Conservation (phyloP, 1,140 invertebrate genomes). For the Aphidius ervi region DNA sequence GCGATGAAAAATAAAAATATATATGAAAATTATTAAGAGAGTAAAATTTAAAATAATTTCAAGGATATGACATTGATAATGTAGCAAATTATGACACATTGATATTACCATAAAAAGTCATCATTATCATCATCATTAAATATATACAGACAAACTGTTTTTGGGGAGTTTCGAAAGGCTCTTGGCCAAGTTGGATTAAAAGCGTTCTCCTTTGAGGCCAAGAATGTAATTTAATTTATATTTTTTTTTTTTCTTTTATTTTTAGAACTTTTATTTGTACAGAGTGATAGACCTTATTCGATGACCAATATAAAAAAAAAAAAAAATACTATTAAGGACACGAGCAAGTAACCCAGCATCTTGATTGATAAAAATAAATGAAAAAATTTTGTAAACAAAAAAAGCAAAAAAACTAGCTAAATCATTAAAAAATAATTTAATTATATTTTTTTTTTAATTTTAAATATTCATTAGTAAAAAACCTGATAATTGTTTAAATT, state of each 20-base stretch:
- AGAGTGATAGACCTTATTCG: constrained; percentile 11
- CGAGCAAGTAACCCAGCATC: not conserved
- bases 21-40: too few species aligned
- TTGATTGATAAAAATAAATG: too few species aligned
- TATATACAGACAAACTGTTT: not conserved
- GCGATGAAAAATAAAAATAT: too few species aligned
- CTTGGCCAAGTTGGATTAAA: constrained; percentile 1
- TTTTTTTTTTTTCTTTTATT: not conserved
- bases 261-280: not conserved
- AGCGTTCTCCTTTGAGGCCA: constrained; percentile 13
- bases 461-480: too few species aligned
- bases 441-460: too few species aligned
- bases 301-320: not conserved
- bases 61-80: not conserved
- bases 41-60: too few species aligned
- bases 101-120: constrained; percentile 9
- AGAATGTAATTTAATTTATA: constrained; percentile 9
- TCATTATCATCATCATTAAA: not conserved
- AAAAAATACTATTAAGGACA: constrained; percentile 2
- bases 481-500: too few species aligned
- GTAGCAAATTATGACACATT: not conserved
- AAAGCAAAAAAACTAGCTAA: too few species aligned
- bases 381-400: too few species aligned
- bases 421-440: too few species aligned
- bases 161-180: constrained; percentile 15